Conservation (phyloP, 2,888 invertebrate genomes). For the Dermolepida albohirtum region DNA sequence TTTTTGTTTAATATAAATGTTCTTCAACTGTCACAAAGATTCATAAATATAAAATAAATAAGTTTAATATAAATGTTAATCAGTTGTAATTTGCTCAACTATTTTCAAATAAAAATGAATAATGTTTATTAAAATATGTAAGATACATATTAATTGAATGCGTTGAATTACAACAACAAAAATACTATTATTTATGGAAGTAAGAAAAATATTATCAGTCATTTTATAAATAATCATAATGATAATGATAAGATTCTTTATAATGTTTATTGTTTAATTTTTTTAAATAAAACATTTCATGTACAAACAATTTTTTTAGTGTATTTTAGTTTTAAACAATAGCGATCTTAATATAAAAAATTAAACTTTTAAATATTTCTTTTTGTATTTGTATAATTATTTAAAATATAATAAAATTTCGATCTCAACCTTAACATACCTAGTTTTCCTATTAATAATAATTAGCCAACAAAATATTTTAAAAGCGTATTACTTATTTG, state of each 20-base stretch:
- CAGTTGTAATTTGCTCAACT: constrained; percentile 27
- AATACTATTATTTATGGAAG: constrained; percentile 8
- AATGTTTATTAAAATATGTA: constrained; percentile 1
- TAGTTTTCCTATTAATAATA: no score
- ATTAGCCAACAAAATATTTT: no score
- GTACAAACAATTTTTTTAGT: constrained; percentile 1
- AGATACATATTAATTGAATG: no score
- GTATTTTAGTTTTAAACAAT: no score
- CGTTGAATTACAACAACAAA: no score
- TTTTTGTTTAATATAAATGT: not conserved
- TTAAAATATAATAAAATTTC: no score
- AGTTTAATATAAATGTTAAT: constrained; percentile 7
- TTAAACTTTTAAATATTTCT: no score
- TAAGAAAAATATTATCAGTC: not conserved
- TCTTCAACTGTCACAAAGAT: not conserved
- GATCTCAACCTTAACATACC: no score
- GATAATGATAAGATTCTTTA: not conserved
- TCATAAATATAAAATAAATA: not conserved
- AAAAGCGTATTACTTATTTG: no score
- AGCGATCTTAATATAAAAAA: no score
- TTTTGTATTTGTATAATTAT: no score
- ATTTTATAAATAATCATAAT: no score
- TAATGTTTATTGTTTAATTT: constrained; percentile 18
- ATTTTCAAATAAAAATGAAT: constrained; percentile 6
- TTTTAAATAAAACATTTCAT: constrained; percentile 28